These are phyloP conservation scores for Ommatoiulus sabulosus DNA, from an alignment of 2,888 invertebrate genomes.

Conservation along the genomic window DNA sequence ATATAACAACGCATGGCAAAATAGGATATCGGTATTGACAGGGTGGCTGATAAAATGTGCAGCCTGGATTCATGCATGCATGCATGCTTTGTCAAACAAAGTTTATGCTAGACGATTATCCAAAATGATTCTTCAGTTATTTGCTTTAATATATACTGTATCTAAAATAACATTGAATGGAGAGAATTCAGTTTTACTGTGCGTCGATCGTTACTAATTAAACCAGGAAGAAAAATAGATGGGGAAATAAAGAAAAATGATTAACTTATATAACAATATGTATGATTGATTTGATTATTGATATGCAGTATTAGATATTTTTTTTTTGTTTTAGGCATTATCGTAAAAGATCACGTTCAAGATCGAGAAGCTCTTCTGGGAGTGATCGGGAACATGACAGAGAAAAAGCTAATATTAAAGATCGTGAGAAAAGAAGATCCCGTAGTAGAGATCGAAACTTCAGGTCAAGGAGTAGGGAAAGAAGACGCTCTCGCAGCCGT, in stretches of 20 bases:
- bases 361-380: slow-evolving; percentile 63
- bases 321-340: slow-evolving; percentile 50
- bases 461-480: slow-evolving; percentile 62
- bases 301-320: neutral
- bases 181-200: neutral
- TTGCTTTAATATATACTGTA: neutral
- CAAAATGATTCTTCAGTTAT: neutral
- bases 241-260: no score
- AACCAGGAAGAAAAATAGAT: no score
- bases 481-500: slow-evolving; percentile 53
- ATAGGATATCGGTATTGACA: neutral
- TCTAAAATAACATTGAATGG: neutral
- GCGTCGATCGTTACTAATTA: neutral
- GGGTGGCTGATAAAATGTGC: neutral
- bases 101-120: neutral
- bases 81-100: neutral
- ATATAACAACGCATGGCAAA: neutral
- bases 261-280: neutral
- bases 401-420: slow-evolving; percentile 45
- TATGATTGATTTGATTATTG: neutral
- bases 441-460: slow-evolving; percentile 61
- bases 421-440: slow-evolving; percentile 58
- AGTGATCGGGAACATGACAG: slow-evolving; percentile 59
- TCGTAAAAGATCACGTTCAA: slow-evolving; percentile 60
- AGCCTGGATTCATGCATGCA: neutral